phyloP scores from a whole-genome alignment of 2,113 vertebrate genomes.

The Chionodraco myersi region DNA sequence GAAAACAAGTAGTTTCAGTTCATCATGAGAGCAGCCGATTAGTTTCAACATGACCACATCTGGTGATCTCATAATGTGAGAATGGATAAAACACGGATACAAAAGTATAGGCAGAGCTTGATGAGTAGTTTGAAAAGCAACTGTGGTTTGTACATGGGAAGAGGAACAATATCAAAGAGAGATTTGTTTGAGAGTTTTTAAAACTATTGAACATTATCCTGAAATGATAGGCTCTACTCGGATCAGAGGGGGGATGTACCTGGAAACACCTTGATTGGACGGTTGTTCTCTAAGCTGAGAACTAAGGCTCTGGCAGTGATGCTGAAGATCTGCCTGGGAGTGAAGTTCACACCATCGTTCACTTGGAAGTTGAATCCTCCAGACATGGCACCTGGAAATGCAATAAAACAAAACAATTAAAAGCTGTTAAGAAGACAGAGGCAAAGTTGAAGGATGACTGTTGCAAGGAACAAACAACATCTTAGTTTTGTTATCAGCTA shows the following conservation, averaged over 20 bases:
- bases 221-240: background rate
- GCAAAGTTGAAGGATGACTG: background rate
- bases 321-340: slow-evolving; percentile 90
- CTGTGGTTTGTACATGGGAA: background rate
- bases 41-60: background rate
- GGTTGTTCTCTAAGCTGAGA: slow-evolving; percentile 87
- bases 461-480: background rate
- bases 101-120: background rate
- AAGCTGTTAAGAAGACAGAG: background rate
- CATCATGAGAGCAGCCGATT: slow-evolving; percentile 21
- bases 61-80: background rate
- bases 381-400: slow-evolving; percentile 86
- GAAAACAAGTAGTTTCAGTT: slow-evolving; percentile 31
- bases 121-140: background rate
- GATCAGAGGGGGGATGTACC: slow-evolving; percentile 75
- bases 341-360: slow-evolving; percentile 92
- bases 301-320: slow-evolving; percentile 86
- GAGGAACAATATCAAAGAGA: background rate
- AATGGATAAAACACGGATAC: background rate
- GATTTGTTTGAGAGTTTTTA: background rate
- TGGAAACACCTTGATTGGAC: slow-evolving; percentile 88
- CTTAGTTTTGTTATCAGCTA: background rate
- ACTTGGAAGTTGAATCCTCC: slow-evolving; percentile 94
- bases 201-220: background rate
- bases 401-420: slow-evolving; percentile 11